Base-by-base conservation (phyloP, 2,797 vertebrate species). In the Moxostoma hubbsi region DNA sequence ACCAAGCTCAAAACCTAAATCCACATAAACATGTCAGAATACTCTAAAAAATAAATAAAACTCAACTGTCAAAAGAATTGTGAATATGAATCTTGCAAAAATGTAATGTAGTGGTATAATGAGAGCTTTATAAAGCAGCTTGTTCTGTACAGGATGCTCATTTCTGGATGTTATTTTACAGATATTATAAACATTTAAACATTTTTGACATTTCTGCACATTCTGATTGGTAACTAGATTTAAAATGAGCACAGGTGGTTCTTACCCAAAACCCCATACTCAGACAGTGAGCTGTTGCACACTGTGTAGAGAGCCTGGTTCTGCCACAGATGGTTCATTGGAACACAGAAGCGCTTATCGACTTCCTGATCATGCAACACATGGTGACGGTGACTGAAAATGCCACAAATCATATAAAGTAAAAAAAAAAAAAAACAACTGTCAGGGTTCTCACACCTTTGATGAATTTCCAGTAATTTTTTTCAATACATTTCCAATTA, bases 241-340 rank as follows among this genome's bases (percentile, higher is more conserved):
- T 9, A 59, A 67, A 77, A 8, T 16, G 12, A 46, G 49, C 57
- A 58, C 71, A 59, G 65, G 36, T 36, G 51, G 7, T 58, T 75
- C 95, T 69, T 90, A 98, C 96, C 96, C 58, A 97, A 79, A 47
- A 98, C 96, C 0, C 96, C 96, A 0, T 96, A 97, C 79, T 97
- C 96, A 0, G 95, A 98, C 5, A 97, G 89, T 5, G 94, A 97
- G 86, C 96, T 98, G 91, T 98, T 98, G 90, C 96, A 97, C 70
- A 98, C 96, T 0, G 95, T 97, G 59, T 97, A 97, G 9, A 94
- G 95, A 18, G 95, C 95, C 89, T 98, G 95, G 78, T 96, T 92
- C 11, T 92, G 88, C 93, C 95, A 97, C 5, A 98, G 90, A 84
- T 97, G 95, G 80, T 96, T 98, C 96, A 98, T 97, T 15, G 96